phyloP scores from a whole-genome alignment of 2,888 invertebrate species.

The Osedax fenrisi region DNA sequence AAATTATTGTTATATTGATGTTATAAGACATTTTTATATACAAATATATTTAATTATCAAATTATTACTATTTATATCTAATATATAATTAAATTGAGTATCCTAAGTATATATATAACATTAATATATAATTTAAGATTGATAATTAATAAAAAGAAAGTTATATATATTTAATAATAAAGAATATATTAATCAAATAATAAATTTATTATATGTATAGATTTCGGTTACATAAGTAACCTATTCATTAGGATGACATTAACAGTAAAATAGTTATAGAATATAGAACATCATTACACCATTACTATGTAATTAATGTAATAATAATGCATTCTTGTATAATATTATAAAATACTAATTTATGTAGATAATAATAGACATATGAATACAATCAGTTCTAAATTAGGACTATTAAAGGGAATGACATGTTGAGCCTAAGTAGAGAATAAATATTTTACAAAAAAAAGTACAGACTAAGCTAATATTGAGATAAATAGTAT shows the following conservation, averaged over 20 bases:
- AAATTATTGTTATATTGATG: too few relatives aligned
- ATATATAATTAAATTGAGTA: too few relatives aligned
- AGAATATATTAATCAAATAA: not conserved
- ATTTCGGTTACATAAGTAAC: not conserved
- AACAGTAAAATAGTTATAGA: not conserved
- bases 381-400: not conserved
- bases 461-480: not conserved
- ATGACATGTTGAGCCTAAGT: not conserved
- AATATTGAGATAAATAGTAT: not conserved
- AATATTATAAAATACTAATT: not conserved
- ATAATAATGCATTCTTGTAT: not conserved
- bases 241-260: not conserved
- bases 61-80: too few relatives aligned
- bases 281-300: not conserved
- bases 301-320: too few relatives aligned
- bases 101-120: too few relatives aligned
- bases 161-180: too few relatives aligned
- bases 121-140: too few relatives aligned
- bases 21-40: too few relatives aligned
- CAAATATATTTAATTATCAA: too few relatives aligned
- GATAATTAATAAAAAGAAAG: too few relatives aligned
- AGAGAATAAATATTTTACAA: not conserved
- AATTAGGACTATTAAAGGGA: not conserved
- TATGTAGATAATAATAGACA: not conserved
- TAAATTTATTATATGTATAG: not conserved